Evolutionary conservation across 1,140 invertebrate genomes (phyloP).

Genomic region (Harlomillsia oculata): DNA sequence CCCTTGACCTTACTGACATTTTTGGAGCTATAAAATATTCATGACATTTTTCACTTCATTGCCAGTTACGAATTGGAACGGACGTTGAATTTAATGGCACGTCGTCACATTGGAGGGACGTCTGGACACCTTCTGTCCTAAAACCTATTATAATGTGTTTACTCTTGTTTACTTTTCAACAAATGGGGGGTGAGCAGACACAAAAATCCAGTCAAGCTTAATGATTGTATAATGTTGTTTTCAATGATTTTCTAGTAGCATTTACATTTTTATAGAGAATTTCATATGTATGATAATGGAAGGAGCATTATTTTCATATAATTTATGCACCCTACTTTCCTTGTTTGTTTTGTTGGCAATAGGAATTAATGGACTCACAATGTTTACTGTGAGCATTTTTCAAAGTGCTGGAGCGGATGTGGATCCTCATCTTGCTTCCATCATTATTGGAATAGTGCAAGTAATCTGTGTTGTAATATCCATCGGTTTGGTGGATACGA

Average conservation of each 20-base stretch:
- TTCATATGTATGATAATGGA: no score
- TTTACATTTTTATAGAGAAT: no score
- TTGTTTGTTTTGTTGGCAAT: no score
- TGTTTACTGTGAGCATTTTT: constrained; percentile 46
- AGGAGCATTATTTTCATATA: no score
- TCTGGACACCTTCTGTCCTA: background rate
- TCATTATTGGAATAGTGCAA: constrained; percentile 47
- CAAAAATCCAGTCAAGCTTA: no score
- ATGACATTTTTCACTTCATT: no score
- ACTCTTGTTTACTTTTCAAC: constrained; percentile 1
- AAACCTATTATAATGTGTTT: background rate
- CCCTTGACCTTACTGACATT: background rate
- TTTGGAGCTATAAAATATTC: no score
- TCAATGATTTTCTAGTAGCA: no score
- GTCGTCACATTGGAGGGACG: background rate
- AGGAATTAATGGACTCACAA: constrained; percentile 46
- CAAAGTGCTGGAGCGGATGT: constrained; percentile 56
- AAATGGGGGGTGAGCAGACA: background rate
- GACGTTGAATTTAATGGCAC: background rate
- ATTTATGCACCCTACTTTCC: no score
- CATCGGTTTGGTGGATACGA: constrained; percentile 41
- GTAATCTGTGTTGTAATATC: constrained; percentile 45
- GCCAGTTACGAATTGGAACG: background rate
- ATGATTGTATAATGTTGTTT: no score
- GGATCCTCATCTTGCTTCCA: constrained; percentile 40